Evolutionary conservation across 2,797 vertebrate species (phyloP), one percentile per base, ranked within the genome.

Genomic region (Bovichtus variegatus): DNA sequence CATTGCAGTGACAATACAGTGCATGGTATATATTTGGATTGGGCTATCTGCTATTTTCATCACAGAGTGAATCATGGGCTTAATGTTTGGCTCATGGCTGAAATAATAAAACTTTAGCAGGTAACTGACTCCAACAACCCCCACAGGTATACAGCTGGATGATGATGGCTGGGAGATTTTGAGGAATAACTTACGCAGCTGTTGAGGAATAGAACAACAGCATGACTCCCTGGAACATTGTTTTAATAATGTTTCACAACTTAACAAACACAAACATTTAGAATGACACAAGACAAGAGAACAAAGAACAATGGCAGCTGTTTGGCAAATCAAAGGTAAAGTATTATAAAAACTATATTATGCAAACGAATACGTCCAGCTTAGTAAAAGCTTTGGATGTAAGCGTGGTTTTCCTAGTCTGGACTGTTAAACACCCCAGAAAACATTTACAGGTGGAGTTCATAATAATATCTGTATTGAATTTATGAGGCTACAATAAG

Each of bases 71-170:
- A 38, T 80, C 8, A 57, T 49, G 47, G 18, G 1, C 50, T 46
- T 46, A 40, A 62, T 38, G 18, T 72, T 63, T 67, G 59, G 40
- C 67, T 70, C 54, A 53, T 46, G 58, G 73, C 36, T 67, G 27
- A 73, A 67, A 61, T 36, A 72, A 62, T 62, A 63, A 46, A 61
- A 76, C 18, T 38, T 71, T 44, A 71, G 55, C 50, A 72, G 73
- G 40, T 67, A 65, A 57, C 15, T 68, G 61, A 64, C 44, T 71
- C 67, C 46, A 76, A 59, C 55, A 68, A 44, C 8, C 57, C 70
- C 74, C 38, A 55, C 64, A 74, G 80, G 51, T 76, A 81, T 12
- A 69, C 57, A 76, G 60, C 63, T 78, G 73, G 47, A 77, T 38
- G 44, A 23, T 41, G 54, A 64, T 13, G 19, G 46, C 38, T 43